These are phyloP conservation scores for Drosophila yooni DNA, from an alignment of 2,888 invertebrate genomes.

Conservation along the genomic window DNA sequence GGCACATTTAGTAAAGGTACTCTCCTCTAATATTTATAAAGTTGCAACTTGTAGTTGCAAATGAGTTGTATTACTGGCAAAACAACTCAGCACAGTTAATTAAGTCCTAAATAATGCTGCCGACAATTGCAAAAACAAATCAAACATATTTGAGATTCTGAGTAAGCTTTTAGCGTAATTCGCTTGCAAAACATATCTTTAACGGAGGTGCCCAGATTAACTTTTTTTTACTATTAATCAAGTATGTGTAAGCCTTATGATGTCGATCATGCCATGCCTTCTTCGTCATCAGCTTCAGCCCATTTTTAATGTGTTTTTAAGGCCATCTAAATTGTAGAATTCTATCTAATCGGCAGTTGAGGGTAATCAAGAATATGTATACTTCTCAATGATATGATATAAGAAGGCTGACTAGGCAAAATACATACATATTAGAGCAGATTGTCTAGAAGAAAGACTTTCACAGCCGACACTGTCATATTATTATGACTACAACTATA, in stretches of 20 bases:
- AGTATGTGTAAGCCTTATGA: neutral
- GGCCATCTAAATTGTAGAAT: neutral
- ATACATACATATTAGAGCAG: slow-evolving; percentile 73
- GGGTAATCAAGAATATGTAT: neutral
- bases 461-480: slow-evolving; percentile 9
- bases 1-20: neutral
- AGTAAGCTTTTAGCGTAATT: neutral
- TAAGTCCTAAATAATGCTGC: neutral
- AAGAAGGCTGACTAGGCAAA: slow-evolving; percentile 57
- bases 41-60: slow-evolving; percentile 16
- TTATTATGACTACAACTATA: neutral
- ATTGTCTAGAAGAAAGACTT: slow-evolving; percentile 30
- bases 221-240: neutral
- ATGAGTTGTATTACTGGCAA: slow-evolving; percentile 27
- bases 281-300: too few species aligned
- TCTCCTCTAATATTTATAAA: neutral
- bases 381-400: neutral
- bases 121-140: neutral
- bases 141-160: neutral
- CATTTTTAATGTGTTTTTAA: too few species aligned
- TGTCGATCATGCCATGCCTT: neutral
- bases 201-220: neutral
- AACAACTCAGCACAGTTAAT: neutral
- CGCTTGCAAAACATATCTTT: neutral
- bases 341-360: neutral